Base-by-base conservation (phyloP, 1,140 invertebrate genomes). In the Achroia grisella region DNA sequence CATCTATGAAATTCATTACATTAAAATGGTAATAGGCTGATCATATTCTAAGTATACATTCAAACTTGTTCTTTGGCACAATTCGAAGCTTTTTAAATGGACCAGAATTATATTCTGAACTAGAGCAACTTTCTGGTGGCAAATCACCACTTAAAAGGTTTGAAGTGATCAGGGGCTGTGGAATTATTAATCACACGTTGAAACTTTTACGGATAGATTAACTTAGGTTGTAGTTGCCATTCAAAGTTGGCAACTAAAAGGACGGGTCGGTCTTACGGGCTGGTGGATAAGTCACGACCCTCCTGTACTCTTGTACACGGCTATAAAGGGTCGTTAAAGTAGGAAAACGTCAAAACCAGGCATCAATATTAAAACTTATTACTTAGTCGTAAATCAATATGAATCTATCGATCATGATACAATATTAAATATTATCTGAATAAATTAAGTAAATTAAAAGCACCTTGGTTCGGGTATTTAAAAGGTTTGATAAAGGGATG, bases 291-390 rank as follows among this genome's bases (percentile, higher is more conserved):
- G 35, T 36, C 48, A 31, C 39, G 43, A 51, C 34, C 46, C 51
- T 32, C 28, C 11, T n/a, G 37, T 42, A 31, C 44, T 29, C 35
- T 37, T 15, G 34, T 39, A 44, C 17, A 23, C 6, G 39, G 44
- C 46, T 54, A 53, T 41, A 52, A 63, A 57, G 64, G 64, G 62
- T 73, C 67, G 70, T 53, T 66, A 49, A 37, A 55, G 56, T 55
- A 61, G 60, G 57, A 60, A 72, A 65, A 73, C 48, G 72, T 71
- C 70, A 71, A 62, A 62, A 62, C 52, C 70, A 72, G 56, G 50
- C 62, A 65, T 72, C 61, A 71, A 77, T 77, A 74, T 74, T 66
- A n/a, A n/a, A 67, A 72, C 57, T 56, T 48, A 72, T 71, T 65
- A 67, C 17, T 23, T 6, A 23, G n/a, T n/a, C n/a, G n/a, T n/a